These are phyloP conservation scores for Ryuthela nishihirai DNA, from an alignment of 2,888 invertebrate genomes.

Conservation along the genomic window DNA sequence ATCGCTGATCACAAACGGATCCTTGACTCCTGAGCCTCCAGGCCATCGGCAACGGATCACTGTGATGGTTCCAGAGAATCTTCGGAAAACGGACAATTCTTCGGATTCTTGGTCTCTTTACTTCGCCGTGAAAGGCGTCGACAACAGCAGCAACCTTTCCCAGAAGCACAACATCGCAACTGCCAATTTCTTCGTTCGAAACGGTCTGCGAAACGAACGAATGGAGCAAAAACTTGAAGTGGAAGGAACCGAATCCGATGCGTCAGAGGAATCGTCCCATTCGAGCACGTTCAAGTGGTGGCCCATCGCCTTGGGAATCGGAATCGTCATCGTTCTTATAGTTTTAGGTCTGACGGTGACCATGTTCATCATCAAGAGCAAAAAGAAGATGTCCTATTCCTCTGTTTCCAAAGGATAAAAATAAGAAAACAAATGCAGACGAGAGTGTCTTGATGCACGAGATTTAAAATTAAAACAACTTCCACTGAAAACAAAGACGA, in stretches of 20 bases:
- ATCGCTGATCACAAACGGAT: slow-evolving; percentile 4
- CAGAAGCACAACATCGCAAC: slow-evolving; percentile 12
- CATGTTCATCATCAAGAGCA: slow-evolving; percentile 13
- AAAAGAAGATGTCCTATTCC: slow-evolving; percentile 14
- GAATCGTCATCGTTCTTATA: slow-evolving; percentile 3
- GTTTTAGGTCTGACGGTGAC: slow-evolving; percentile 11
- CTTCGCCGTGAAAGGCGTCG: slow-evolving; percentile 17
- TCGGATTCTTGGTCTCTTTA: slow-evolving; percentile 10
- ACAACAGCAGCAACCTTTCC: slow-evolving; percentile 13
- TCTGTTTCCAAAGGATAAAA: too few relatives aligned
- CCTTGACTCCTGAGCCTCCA: slow-evolving; percentile 6
- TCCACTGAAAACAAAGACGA: too few relatives aligned
- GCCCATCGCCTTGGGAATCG: slow-evolving; percentile 19
- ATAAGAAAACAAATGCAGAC: too few relatives aligned
- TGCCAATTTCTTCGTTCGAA: slow-evolving; percentile 3
- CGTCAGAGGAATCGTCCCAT: too few relatives aligned
- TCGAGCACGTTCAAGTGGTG: slow-evolving; percentile 16
- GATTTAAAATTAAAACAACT: too few relatives aligned
- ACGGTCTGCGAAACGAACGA: too few relatives aligned
- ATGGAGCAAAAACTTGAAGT: too few relatives aligned
- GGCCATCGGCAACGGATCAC: slow-evolving; percentile 13
- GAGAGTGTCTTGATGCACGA: too few relatives aligned
- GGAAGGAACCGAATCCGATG: too few relatives aligned
- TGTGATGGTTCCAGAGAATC: slow-evolving; percentile 7
- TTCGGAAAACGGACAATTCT: background rate